These are phyloP conservation scores for Drosophila tristis DNA, from an alignment of 1,140 invertebrate genomes.

Conservation along the genomic window DNA sequence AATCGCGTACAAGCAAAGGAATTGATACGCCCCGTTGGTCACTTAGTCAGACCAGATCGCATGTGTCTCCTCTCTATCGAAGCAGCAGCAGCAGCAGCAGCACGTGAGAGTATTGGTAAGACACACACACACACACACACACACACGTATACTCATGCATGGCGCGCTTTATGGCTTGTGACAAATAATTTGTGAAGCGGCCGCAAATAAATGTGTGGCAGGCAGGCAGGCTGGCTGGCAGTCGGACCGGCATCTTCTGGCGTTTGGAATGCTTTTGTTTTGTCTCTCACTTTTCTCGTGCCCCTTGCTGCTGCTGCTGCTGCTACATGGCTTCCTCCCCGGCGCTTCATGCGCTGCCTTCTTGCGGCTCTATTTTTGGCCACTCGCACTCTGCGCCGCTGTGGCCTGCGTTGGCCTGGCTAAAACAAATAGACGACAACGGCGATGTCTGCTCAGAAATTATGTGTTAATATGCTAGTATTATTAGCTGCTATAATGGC, in stretches of 20 bases:
- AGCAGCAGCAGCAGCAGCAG: too few relatives aligned
- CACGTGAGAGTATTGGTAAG: not conserved
- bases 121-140: slow-evolving; percentile 13
- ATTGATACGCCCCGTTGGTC: slow-evolving; percentile 78
- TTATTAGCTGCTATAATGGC: slow-evolving; percentile 76
- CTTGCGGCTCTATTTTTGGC: slow-evolving; percentile 40
- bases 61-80: not conserved
- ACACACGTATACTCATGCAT: slow-evolving; percentile 21
- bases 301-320: not conserved
- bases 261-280: slow-evolving; percentile 76
- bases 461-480: slow-evolving; percentile 81
- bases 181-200: slow-evolving; percentile 79
- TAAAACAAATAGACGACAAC: slow-evolving; percentile 59
- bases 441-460: slow-evolving; percentile 62
- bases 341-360: not conserved
- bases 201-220: slow-evolving; percentile 74
- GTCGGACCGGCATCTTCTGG: slow-evolving; percentile 44
- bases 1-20: slow-evolving; percentile 56
- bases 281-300: slow-evolving; percentile 3
- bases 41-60: slow-evolving; percentile 53
- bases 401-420: slow-evolving; percentile 48
- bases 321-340: too few relatives aligned
- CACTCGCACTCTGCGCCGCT: slow-evolving; percentile 37
- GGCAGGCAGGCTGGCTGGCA: slow-evolving; percentile 36
- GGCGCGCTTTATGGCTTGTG: slow-evolving; percentile 76